A percentile compares a stretch with the other conserved stretches of the same genome.
Evolutionary conservation across 1,140 invertebrate species (phyloP).

Genomic region (Atta texana): DNA sequence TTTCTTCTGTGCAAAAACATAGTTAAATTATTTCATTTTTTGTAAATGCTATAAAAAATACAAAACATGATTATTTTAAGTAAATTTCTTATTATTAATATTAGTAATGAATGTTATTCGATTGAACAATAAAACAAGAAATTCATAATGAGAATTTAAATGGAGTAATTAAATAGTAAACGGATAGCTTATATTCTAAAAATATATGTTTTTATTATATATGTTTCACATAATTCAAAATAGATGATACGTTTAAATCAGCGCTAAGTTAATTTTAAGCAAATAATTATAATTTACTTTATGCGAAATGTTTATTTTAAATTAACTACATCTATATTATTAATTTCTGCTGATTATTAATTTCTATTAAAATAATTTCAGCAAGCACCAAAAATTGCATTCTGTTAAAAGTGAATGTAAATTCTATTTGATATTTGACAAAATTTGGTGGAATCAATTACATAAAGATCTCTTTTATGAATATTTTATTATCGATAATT

Average conservation of each 20-base stretch:
- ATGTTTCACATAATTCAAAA: background rate
- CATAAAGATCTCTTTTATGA: slow-evolving; percentile 11
- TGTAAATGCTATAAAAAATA: background rate
- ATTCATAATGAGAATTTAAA: slow-evolving; percentile 1
- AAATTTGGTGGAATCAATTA: background rate
- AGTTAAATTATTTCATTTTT: background rate
- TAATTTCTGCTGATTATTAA: background rate
- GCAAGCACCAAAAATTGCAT: background rate
- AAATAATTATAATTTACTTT: background rate
- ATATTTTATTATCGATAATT: slow-evolving; percentile 7
- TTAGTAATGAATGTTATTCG: background rate
- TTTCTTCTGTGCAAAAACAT: background rate
- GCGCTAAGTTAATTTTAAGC: background rate
- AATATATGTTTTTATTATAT: background rate
- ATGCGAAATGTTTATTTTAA: background rate
- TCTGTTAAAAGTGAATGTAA: slow-evolving; percentile 1
- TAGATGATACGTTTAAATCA: background rate
- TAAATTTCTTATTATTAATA: background rate
- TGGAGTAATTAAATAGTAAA: background rate
- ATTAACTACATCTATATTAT: background rate
- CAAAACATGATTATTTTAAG: background rate
- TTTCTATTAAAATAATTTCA: background rate
- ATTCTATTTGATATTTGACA: background rate
- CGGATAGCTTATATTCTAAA: background rate
- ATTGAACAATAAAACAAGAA: background rate